Percentiles rank a stretch among this genome's conserved stretches.
Conservation (phyloP, 2,113 vertebrate species). For the Anarhynchus alexandrinus region DNA sequence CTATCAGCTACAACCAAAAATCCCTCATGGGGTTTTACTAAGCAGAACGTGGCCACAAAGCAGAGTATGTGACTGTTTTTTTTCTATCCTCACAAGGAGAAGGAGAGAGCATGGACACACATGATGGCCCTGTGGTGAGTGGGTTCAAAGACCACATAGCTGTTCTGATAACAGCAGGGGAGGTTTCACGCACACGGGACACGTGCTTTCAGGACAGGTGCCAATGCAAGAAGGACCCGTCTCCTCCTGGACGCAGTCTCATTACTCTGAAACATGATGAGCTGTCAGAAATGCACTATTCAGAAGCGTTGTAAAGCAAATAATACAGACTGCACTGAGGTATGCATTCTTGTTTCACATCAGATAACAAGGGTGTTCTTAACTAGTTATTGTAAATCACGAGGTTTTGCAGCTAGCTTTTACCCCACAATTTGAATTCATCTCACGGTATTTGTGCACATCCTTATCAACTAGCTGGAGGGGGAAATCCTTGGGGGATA, state of each 20-base stretch:
- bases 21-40: background rate
- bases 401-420: background rate
- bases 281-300: background rate
- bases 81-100: background rate
- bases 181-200: fast-evolving
- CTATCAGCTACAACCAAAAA: background rate
- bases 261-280: background rate
- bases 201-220: background rate
- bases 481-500: background rate
- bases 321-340: background rate
- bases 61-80: background rate
- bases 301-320: background rate
- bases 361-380: background rate
- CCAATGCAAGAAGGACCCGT: fast-evolving
- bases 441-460: background rate
- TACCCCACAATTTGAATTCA: background rate
- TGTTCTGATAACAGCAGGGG: background rate
- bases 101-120: background rate
- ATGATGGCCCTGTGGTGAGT: background rate
- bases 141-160: background rate
- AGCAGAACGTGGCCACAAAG: background rate
- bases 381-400: background rate
- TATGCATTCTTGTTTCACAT: background rate
- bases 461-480: background rate
- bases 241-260: background rate